A percentile compares a stretch with the other conserved stretches of the same genome.
These are phyloP conservation scores for Hyphantria cunea DNA, from an alignment of 1,140 invertebrate species.

Conservation along the genomic window DNA sequence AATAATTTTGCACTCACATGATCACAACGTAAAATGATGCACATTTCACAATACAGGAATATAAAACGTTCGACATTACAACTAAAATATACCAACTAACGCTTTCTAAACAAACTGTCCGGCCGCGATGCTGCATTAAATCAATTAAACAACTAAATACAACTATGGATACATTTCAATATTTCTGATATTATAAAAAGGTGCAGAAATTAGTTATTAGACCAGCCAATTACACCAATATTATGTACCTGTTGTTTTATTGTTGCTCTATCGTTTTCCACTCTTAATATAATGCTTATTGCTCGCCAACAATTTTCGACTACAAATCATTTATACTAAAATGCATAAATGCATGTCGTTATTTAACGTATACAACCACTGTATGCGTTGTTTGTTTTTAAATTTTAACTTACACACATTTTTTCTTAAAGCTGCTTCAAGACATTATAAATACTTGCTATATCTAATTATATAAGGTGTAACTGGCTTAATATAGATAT, in stretches of 20 bases:
- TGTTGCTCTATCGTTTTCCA: not conserved
- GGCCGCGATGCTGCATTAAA: slow-evolving; percentile 13
- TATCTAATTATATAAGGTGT: too few species aligned
- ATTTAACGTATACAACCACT: too few species aligned
- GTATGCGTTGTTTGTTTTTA: too few species aligned
- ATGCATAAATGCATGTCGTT: too few species aligned
- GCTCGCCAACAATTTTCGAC: too few species aligned
- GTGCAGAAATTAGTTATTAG: too few species aligned
- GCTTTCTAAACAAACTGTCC: slow-evolving; percentile 6
- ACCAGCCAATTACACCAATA: not conserved
- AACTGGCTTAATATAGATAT: too few species aligned
- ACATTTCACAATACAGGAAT: slow-evolving; percentile 80
- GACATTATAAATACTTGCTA: too few species aligned
- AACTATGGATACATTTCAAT: slow-evolving; percentile 11
- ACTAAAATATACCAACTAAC: slow-evolving; percentile 37
- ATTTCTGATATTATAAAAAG: not conserved
- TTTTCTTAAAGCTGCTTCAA: too few species aligned
- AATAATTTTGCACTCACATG: slow-evolving; percentile 79
- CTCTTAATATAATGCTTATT: too few species aligned
- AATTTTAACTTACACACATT: too few species aligned
- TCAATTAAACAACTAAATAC: slow-evolving; percentile 2
- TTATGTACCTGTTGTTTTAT: not conserved
- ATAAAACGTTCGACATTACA: slow-evolving; percentile 53
- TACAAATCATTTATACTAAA: too few species aligned
- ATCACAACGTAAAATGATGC: slow-evolving; percentile 80